These are phyloP conservation scores for Pachydiplax longipennis DNA, from an alignment of 2,888 invertebrate species.

Conservation along the genomic window DNA sequence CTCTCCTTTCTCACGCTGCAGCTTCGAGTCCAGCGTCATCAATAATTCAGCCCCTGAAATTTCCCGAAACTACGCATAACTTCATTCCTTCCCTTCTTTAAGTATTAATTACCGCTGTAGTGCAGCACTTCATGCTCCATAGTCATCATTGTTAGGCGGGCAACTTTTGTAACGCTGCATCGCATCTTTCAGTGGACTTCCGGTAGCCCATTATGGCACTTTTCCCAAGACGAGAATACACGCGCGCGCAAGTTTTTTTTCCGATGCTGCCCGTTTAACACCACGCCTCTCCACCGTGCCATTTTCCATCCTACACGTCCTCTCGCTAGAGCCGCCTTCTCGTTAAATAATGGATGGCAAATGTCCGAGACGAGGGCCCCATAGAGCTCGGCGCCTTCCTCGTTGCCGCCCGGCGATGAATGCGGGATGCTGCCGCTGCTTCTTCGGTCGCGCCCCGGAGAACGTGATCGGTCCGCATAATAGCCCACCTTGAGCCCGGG, in stretches of 20 bases:
- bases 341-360: constrained; percentile 39
- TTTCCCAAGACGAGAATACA: neutral
- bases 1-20: neutral
- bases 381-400: neutral
- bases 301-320: neutral
- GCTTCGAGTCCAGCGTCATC: too few relatives aligned
- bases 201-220: neutral
- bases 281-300: neutral
- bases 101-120: neutral
- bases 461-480: neutral
- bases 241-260: neutral
- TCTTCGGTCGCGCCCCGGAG: neutral
- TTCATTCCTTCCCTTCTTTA: neutral
- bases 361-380: constrained; percentile 9
- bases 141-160: neutral
- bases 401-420: constrained; percentile 2
- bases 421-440: neutral
- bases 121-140: neutral
- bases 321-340: neutral
- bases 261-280: neutral
- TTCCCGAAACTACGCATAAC: too few relatives aligned
- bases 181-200: too few relatives aligned
- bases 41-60: too few relatives aligned
- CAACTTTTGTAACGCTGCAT: neutral
- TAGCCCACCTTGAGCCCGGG: neutral